Evolutionary conservation across 2,113 vertebrate species (phyloP).

Genomic region (Electrona antarctica): DNA sequence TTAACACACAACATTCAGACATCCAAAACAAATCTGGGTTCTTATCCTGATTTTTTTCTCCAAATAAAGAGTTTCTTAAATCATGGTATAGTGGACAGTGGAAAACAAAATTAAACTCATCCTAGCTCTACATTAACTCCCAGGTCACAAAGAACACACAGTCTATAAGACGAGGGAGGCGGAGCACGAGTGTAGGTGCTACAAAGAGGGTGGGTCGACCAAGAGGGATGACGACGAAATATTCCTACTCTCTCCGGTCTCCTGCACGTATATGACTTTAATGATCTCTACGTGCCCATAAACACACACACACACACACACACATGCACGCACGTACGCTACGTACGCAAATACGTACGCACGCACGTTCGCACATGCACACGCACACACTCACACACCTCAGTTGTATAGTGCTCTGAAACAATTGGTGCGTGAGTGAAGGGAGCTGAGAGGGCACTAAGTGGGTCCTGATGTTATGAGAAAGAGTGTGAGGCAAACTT

Average conservation of each 20-base stretch:
- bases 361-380: slow-evolving; percentile 5
- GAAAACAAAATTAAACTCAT: too few species aligned
- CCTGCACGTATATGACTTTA: neutral
- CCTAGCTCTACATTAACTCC: too few species aligned
- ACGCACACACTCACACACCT: neutral
- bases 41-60: too few species aligned
- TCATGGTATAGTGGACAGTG: too few species aligned
- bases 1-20: too few species aligned
- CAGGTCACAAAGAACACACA: too few species aligned
- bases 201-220: neutral
- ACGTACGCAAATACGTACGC: neutral
- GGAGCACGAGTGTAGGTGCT: neutral
- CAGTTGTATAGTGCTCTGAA: neutral
- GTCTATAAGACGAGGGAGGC: neutral
- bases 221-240: neutral
- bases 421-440: slow-evolving; percentile 21
- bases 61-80: too few species aligned
- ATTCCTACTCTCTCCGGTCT: neutral
- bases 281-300: neutral
- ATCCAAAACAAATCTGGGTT: too few species aligned
- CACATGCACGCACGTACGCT: neutral
- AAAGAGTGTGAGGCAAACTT: neutral
- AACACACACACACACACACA: slow-evolving; percentile 12
- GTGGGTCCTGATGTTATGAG: slow-evolving; percentile 52
- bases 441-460: slow-evolving; percentile 20